Percentiles rank a stretch among this genome's conserved stretches.
phyloP scores from a whole-genome alignment of 1,140 invertebrate species.

The Acromyrmex echinatior region DNA sequence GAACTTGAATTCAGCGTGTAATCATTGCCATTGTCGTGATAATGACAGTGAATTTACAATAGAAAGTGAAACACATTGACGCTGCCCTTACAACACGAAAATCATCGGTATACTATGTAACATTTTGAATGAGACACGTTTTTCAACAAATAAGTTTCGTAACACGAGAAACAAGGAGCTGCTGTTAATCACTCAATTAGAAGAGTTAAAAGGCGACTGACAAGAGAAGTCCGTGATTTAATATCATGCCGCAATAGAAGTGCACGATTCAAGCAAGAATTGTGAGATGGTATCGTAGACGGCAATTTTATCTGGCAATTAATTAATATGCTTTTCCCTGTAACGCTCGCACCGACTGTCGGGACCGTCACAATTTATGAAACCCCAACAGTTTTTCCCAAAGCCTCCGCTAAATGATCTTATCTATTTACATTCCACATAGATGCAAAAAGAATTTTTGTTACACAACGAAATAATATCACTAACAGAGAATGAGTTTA shows the following conservation, averaged over 20 bases:
- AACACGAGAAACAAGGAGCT: slow-evolving; percentile 28
- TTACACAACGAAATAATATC: neutral
- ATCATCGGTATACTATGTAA: neutral
- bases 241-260: slow-evolving; percentile 41
- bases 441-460: neutral
- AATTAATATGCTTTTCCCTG: slow-evolving; percentile 52
- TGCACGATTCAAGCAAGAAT: slow-evolving; percentile 33
- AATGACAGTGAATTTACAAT: slow-evolving; percentile 24
- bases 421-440: slow-evolving; percentile 15
- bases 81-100: neutral
- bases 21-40: slow-evolving; percentile 24
- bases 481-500: neutral
- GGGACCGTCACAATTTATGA: slow-evolving; percentile 56
- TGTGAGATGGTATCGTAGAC: neutral
- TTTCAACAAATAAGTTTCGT: neutral
- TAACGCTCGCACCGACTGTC: slow-evolving; percentile 36
- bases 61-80: slow-evolving; percentile 8
- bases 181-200: slow-evolving; percentile 60
- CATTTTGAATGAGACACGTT: neutral
- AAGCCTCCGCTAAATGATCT: slow-evolving; percentile 49
- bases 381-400: slow-evolving; percentile 45
- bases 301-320: slow-evolving; percentile 55
- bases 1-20: slow-evolving; percentile 60
- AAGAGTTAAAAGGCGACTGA: slow-evolving; percentile 29
- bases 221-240: slow-evolving; percentile 45